Evolutionary conservation across 2,888 invertebrate species (phyloP), one percentile per base, ranked within the genome.

Genomic region (Merodon equestris): DNA sequence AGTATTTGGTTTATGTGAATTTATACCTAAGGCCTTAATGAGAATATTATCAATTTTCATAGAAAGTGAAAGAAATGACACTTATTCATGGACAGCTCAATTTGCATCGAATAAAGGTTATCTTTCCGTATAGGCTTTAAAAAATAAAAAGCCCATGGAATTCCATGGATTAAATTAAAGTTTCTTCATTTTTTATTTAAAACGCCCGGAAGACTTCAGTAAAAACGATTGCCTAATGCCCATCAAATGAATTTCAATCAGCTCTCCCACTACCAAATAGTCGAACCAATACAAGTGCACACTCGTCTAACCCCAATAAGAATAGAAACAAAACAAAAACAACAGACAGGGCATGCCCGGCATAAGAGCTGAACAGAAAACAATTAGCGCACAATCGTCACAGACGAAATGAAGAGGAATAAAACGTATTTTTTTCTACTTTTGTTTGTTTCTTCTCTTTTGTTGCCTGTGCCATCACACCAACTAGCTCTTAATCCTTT

Each of bases 371-470:
- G 56, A 79, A 64, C 68, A 70, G 74, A 79, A 79, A 79, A 79
- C 79, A 74, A 79, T 79, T 79, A 79, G 79, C 74, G 74, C 63
- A 74, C 79, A 79, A 79, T 79, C 68, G 74, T 79, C 64, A 74
- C 79, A 74, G 74, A 74, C 74, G 64, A 79, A 79, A 73, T 74
- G 70, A 79, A 74, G 74, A 79, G 74, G 79, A 74, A 79, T 79
- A 74, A 79, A 79, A 79, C 63, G 64, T 54, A 34, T 12, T 19
- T 48, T 38, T 45, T 17, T 61, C 18, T 27, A 13, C 44, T 60
- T 54, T 57, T 19, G 19, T 27, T 15, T 54, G 45, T 45, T 9
- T 19, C 19, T 40, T 40, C 13, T 27, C 18, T 19, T n/a, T 13
- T 34, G n/a, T 17, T 1, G 19, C 40, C n/a, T 40, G 40, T 40